Conservation (phyloP, 35 echinoderm and acorn worm genomes). For the Nesometra sesokonis region DNA sequence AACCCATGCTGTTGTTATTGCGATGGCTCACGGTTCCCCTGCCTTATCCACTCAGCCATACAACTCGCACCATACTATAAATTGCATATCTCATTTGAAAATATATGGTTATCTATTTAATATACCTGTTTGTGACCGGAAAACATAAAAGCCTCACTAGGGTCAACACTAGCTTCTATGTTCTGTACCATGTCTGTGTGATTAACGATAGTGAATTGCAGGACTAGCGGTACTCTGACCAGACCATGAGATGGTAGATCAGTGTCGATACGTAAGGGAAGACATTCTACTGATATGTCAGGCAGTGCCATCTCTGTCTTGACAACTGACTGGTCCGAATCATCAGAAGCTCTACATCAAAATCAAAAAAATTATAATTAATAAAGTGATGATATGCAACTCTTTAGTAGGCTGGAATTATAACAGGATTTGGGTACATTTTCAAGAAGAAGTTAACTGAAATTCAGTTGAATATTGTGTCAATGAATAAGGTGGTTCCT, state of each 20-base stretch:
- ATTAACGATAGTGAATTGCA: constrained; percentile 63
- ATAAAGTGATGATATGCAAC: neutral
- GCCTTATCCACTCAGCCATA: too few relatives aligned
- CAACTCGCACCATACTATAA: too few relatives aligned
- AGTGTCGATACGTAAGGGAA: constrained; percentile 68
- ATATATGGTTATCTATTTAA: too few relatives aligned
- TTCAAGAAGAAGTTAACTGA: neutral
- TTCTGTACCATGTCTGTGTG: constrained; percentile 66
- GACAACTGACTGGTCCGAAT: constrained; percentile 44
- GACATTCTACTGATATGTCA: constrained; percentile 53
- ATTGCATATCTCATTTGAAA: too few relatives aligned
- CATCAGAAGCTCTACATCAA: neutral
- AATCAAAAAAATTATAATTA: neutral
- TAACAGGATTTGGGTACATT: neutral
- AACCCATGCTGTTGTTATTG: too few relatives aligned
- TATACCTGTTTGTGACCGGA: constrained; percentile 96
- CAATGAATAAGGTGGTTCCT: too few relatives aligned
- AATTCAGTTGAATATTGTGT: too few relatives aligned
- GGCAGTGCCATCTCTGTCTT: constrained; percentile 77
- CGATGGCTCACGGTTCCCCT: too few relatives aligned
- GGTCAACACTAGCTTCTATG: constrained; percentile 65
- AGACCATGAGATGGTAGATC: constrained; percentile 71
- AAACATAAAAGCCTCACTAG: constrained; percentile 93
- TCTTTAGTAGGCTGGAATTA: neutral
- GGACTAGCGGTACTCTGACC: constrained; percentile 50